Evolutionary conservation across 2,888 invertebrate species (phyloP).

Genomic region (Hyposoter didymator): DNA sequence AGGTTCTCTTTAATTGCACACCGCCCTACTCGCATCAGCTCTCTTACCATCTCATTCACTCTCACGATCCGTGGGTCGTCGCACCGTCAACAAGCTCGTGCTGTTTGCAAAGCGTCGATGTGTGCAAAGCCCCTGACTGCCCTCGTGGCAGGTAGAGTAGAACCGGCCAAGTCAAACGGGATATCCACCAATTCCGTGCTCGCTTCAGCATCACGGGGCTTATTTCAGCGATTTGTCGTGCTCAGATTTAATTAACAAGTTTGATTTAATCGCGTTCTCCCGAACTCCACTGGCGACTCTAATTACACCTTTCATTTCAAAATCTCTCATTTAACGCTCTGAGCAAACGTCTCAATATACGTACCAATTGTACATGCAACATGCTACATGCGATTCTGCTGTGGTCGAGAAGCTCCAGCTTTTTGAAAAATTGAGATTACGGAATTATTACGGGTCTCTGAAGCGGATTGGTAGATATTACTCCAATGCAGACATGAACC

Average conservation of each 20-base stretch:
- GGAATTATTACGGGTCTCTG: not conserved
- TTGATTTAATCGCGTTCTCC: slow-evolving; percentile 76
- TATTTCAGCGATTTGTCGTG: slow-evolving; percentile 74
- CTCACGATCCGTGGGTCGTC: slow-evolving; percentile 46
- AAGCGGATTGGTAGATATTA: not conserved
- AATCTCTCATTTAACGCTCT: slow-evolving; percentile 70
- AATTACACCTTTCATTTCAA: slow-evolving; percentile 71
- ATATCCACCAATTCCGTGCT: slow-evolving; percentile 23
- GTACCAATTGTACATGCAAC: not conserved
- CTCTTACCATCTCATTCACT: slow-evolving; percentile 3
- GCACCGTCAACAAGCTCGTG: slow-evolving; percentile 51
- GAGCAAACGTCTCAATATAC: slow-evolving; percentile 14
- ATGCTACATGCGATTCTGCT: not conserved
- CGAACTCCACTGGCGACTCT: slow-evolving; percentile 62
- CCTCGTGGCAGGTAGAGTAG: slow-evolving; percentile 11
- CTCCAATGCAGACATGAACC: not conserved
- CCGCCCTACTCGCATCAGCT: slow-evolving; percentile 40
- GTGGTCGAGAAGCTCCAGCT: not conserved
- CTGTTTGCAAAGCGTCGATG: slow-evolving; percentile 45
- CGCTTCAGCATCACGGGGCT: slow-evolving; percentile 24
- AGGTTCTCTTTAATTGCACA: slow-evolving; percentile 56
- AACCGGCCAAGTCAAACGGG: slow-evolving; percentile 28
- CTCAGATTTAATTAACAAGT: slow-evolving; percentile 79
- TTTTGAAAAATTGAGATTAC: not conserved
- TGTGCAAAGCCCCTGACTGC: slow-evolving; percentile 37